Percentiles rank a stretch among this genome's conserved stretches.
Conservation (phyloP, 2,797 vertebrate genomes). For the Champsocephalus esox region DNA sequence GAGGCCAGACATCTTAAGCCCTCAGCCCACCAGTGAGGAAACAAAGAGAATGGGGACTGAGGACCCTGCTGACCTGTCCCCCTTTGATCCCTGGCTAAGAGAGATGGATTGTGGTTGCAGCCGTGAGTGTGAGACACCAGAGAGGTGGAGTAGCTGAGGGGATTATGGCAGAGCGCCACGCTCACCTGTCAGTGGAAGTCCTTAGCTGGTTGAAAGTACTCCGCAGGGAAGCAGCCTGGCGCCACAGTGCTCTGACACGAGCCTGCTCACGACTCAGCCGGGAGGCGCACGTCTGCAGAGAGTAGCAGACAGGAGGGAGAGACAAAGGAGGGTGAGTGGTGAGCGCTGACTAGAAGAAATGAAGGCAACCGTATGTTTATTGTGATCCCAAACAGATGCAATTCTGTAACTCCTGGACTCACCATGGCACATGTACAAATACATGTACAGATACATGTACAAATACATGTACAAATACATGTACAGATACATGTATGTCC, state of each 20-base stretch:
- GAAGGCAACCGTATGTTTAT: conserved; percentile 65
- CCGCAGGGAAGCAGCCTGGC: conserved; percentile 87
- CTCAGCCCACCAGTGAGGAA: conserved; percentile 60
- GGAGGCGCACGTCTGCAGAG: conserved; percentile 74
- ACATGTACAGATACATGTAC: conserved; percentile 46
- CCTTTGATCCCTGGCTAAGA: conserved; percentile 79
- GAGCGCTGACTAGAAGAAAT: conserved; percentile 37
- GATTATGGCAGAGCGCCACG: conserved; percentile 66
- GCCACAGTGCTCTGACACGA: conserved; percentile 85
- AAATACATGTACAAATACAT: conserved; percentile 24
- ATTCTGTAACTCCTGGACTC: conserved; percentile 54
- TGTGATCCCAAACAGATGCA: conserved; percentile 73
- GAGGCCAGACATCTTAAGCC: conserved; percentile 67
- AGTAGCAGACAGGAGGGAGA: conserved; percentile 35
- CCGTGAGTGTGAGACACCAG: conserved; percentile 49
- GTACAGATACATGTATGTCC: conserved; percentile 55
- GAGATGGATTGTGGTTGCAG: conserved; percentile 59
- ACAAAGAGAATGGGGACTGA: conserved; percentile 56
- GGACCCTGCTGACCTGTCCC: conserved; percentile 68
- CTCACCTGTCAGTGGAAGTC: conserved; percentile 87
- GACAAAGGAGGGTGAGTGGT: conserved; percentile 36
- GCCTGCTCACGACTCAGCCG: conserved; percentile 77
- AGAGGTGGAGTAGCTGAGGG: conserved; percentile 47
- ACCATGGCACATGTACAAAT: conserved; percentile 74
- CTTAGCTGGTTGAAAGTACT: conserved; percentile 87